Evolutionary conservation across 1,140 invertebrate species (phyloP).

Genomic region (Diorhabda carinulata): DNA sequence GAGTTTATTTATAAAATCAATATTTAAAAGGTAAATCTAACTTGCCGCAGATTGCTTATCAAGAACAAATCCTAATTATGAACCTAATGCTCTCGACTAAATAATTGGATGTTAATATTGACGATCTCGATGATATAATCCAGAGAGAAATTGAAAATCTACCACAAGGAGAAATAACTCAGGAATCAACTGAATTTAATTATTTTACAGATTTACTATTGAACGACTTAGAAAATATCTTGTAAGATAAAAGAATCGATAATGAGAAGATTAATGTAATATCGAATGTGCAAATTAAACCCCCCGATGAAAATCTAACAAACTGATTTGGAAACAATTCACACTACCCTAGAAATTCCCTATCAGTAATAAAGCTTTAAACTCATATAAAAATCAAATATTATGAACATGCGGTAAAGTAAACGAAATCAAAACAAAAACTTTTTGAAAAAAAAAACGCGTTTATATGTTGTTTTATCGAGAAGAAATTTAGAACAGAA

Average conservation of each 20-base stretch:
- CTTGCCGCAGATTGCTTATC: constrained; percentile 45
- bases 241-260: background rate
- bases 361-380: constrained; percentile 9
- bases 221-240: constrained; percentile 4
- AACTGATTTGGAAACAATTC: constrained; percentile 20
- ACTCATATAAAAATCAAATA: background rate
- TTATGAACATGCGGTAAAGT: background rate
- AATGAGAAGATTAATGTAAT: constrained; percentile 11
- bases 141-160: constrained; percentile 5
- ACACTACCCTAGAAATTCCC: constrained; percentile 20
- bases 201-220: background rate
- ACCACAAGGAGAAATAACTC: background rate
- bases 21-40: constrained; percentile 46
- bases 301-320: background rate
- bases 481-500: too few relatives aligned
- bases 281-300: constrained; percentile 13
- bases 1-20: constrained; percentile 16
- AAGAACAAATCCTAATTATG: constrained; percentile 12
- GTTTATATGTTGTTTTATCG: too few relatives aligned
- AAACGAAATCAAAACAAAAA: background rate
- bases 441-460: background rate
- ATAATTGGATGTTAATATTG: constrained; percentile 17
- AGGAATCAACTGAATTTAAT: background rate
- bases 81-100: constrained; percentile 11
- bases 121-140: constrained; percentile 15